Evolutionary conservation across 2,113 vertebrate genomes (phyloP).

Genomic region (Papio anubis): DNA sequence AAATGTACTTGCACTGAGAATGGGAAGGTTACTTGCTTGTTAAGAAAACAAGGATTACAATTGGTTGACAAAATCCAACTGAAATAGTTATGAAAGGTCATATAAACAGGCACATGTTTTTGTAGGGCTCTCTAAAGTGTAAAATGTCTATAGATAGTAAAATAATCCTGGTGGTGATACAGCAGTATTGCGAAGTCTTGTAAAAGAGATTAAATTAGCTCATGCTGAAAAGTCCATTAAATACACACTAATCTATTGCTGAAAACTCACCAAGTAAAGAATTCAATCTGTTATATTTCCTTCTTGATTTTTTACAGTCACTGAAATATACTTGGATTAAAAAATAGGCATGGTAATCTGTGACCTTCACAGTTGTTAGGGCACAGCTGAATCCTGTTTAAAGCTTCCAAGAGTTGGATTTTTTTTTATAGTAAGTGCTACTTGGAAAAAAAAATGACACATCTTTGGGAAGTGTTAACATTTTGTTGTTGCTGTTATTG

Average conservation of each 20-base stretch:
- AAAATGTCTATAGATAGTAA: conserved; percentile 53
- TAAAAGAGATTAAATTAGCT: conserved; percentile 59
- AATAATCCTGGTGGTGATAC: background rate
- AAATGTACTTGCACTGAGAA: conserved; percentile 41
- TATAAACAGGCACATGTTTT: conserved; percentile 58
- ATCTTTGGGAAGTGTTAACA: background rate
- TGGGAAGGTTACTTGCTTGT: conserved; percentile 42
- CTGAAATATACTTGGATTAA: background rate
- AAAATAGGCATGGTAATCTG: background rate
- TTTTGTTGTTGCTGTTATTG: background rate
- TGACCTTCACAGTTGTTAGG: background rate
- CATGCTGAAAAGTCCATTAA: conserved; percentile 38
- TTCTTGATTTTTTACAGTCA: background rate
- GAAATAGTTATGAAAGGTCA: conserved; percentile 59
- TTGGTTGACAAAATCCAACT: conserved; percentile 56
- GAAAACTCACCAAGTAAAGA: conserved; percentile 32
- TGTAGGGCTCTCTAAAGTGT: background rate
- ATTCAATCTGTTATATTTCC: conserved; percentile 16
- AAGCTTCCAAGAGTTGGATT: background rate
- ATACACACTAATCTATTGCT: conserved; percentile 1
- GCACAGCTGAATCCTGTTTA: background rate
- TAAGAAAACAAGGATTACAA: conserved; percentile 55
- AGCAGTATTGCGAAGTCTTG: background rate
- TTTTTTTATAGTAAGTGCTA: background rate
- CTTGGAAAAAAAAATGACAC: background rate